Conservation (phyloP, 2,888 invertebrate genomes). For the Lepidocyrtinus sp. region DNA sequence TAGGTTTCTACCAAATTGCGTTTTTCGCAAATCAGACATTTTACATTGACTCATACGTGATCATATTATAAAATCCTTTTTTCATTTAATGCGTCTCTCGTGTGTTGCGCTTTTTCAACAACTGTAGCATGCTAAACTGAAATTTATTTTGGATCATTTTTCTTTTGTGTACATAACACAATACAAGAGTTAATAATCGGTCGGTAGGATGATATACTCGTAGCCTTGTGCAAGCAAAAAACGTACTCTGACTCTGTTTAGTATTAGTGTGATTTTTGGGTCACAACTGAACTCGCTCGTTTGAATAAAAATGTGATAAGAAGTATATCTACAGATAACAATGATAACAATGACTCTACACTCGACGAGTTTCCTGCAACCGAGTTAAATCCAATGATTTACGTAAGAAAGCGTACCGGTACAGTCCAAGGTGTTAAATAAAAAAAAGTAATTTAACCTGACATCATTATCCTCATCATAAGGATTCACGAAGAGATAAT, state of each 20-base stretch:
- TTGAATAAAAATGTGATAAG: too few relatives aligned
- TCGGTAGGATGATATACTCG: background rate
- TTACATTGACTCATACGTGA: too few relatives aligned
- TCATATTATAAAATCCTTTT: background rate
- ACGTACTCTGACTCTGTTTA: background rate
- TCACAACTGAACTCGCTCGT: too few relatives aligned
- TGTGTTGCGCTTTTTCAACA: background rate
- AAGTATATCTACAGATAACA: too few relatives aligned
- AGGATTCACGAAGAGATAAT: too few relatives aligned
- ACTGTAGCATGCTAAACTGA: background rate
- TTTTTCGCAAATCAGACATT: background rate
- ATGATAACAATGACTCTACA: background rate
- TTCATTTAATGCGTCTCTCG: background rate
- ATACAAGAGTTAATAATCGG: background rate
- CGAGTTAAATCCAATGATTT: too few relatives aligned
- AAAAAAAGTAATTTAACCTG: too few relatives aligned
- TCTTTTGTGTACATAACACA: slow-evolving; percentile 17
- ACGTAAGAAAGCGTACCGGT: too few relatives aligned
- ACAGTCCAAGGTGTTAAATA: too few relatives aligned
- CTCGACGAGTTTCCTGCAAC: background rate
- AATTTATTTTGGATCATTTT: background rate
- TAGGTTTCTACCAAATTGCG: background rate
- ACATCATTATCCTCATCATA: too few relatives aligned
- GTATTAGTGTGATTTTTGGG: background rate
- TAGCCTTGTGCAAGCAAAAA: background rate